Evolutionary conservation across 2,113 vertebrate genomes (phyloP).

Genomic region (Saccopteryx leptura): DNA sequence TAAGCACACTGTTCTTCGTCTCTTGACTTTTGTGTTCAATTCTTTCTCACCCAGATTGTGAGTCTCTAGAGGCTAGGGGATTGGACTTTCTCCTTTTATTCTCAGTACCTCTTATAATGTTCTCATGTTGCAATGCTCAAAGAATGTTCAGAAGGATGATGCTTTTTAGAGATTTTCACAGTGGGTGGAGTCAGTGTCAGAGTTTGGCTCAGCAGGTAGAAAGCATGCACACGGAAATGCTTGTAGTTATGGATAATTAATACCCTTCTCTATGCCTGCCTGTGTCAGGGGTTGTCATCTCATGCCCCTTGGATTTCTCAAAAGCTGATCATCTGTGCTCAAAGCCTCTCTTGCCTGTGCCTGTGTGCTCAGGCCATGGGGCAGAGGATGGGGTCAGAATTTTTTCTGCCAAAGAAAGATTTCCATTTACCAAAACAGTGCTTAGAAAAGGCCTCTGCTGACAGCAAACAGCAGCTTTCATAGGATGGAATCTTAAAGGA

Average conservation of each 20-base stretch:
- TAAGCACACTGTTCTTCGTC: neutral
- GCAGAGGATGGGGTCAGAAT: neutral
- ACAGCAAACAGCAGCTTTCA: neutral
- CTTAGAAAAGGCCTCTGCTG: conserved; percentile 49
- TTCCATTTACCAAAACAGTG: conserved; percentile 48
- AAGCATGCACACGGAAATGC: conserved; percentile 49
- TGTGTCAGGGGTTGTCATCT: conserved; percentile 72
- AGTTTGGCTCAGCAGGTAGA: conserved; percentile 51
- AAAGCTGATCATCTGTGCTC: conserved; percentile 63
- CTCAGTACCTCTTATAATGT: neutral
- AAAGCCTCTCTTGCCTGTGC: conserved; percentile 8
- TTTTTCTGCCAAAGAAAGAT: conserved; percentile 59
- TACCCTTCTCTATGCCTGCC: conserved; percentile 66
- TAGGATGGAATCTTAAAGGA: conserved; percentile 16
- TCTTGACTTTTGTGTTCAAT: neutral
- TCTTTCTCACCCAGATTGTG: neutral
- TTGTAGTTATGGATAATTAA: conserved; percentile 74
- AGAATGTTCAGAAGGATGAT: conserved; percentile 4
- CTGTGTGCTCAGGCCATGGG: conserved; percentile 11
- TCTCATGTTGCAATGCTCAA: conserved; percentile 42
- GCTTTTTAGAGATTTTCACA: conserved; percentile 44
- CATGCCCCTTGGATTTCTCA: conserved; percentile 60
- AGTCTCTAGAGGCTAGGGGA: neutral
- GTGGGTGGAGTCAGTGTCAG: conserved; percentile 48
- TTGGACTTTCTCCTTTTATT: conserved; percentile 34